Evolutionary conservation across 2,797 vertebrate genomes (phyloP).

Genomic region (Amazona ochrocephala): DNA sequence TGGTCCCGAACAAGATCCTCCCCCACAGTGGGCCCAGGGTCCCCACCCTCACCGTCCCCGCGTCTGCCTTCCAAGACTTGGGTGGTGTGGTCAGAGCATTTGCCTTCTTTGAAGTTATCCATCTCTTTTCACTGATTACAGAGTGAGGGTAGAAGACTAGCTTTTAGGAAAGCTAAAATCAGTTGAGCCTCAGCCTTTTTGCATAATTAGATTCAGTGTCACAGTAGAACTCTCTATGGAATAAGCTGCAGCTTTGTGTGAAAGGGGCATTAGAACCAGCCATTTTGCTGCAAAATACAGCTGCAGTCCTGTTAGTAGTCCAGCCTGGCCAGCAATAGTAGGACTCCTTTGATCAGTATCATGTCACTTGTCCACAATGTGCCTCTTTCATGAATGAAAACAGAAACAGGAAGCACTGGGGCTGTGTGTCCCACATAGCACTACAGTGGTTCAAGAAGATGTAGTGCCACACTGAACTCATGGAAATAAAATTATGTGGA

Average conservation of each 20-base stretch:
- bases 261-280: not conserved
- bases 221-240: not conserved
- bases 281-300: not conserved
- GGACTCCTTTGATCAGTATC: not conserved
- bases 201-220: not conserved
- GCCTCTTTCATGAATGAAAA: not conserved
- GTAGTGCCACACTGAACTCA: not conserved
- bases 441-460: not conserved
- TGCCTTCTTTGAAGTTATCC: not conserved
- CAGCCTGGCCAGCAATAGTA: rapidly evolving
- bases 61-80: no score
- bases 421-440: not conserved
- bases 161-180: not conserved
- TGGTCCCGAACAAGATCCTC: no score
- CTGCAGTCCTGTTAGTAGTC: not conserved
- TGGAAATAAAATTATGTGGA: not conserved
- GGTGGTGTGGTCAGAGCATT: no score
- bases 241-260: not conserved
- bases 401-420: not conserved
- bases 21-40: no score
- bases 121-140: not conserved
- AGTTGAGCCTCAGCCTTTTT: not conserved
- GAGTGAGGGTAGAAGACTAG: not conserved
- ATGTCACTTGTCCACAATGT: not conserved
- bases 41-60: no score